These are phyloP conservation scores for Trididemnum miniatum DNA, from an alignment of 23 tunicate genomes.

Conservation along the genomic window DNA sequence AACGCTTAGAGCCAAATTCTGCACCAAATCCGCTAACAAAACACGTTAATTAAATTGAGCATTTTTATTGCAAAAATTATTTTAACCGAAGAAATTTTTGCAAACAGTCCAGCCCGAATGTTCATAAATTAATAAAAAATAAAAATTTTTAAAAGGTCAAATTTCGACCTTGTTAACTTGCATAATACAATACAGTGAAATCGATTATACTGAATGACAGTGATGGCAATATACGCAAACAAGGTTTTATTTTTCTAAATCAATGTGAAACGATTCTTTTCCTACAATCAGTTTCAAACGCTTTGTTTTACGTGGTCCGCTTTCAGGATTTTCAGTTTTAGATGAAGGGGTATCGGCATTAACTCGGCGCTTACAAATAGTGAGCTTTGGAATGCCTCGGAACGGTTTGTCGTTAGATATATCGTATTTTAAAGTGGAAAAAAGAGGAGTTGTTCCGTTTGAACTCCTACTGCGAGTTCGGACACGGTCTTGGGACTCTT, in stretches of 20 bases:
- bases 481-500: background rate
- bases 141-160: too few species aligned
- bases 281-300: conserved; percentile 34
- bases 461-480: conserved; percentile 5
- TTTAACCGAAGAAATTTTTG: too few species aligned
- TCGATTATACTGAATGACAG: too few species aligned
- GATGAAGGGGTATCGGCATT: background rate
- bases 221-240: too few species aligned
- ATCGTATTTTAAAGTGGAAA: conserved; percentile 17
- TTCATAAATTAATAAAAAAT: too few species aligned
- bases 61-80: too few species aligned
- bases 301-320: background rate
- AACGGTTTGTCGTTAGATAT: background rate
- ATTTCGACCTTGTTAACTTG: too few species aligned
- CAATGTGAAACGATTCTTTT: conserved; percentile 38
- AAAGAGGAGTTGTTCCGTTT: background rate
- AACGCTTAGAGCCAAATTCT: too few species aligned
- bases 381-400: conserved; percentile 11
- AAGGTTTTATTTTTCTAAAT: conserved; percentile 16
- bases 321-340: background rate
- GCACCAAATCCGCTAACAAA: too few species aligned
- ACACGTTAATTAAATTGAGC: too few species aligned
- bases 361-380: conserved; percentile 2
- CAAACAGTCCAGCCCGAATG: too few species aligned
- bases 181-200: too few species aligned